Evolutionary conservation across 2,797 vertebrate species (phyloP).

Genomic region (Pseudochirops cupreus): DNA sequence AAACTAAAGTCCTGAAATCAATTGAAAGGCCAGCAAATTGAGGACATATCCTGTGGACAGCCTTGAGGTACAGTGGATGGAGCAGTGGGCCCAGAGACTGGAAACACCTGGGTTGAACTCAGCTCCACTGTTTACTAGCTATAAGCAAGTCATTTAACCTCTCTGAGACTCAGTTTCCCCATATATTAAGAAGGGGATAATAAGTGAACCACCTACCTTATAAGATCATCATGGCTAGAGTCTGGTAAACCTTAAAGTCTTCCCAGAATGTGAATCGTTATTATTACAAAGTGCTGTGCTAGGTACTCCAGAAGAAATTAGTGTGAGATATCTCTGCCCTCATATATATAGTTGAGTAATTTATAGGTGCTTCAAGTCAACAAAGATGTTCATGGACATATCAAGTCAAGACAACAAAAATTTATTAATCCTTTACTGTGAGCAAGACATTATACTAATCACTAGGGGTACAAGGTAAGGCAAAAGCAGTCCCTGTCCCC

Average conservation of each 20-base stretch:
- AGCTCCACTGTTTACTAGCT: background rate
- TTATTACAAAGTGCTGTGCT: background rate
- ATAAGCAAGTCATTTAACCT: background rate
- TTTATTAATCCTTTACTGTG: background rate
- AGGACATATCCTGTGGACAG: background rate
- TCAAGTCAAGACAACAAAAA: background rate
- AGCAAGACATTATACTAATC: background rate
- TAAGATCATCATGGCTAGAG: background rate
- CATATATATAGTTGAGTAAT: background rate
- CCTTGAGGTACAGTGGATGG: background rate
- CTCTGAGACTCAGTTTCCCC: background rate
- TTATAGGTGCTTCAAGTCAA: background rate
- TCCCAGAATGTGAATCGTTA: background rate
- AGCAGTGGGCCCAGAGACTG: background rate
- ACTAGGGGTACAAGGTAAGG: background rate
- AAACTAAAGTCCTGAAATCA: slow-evolving; percentile 6
- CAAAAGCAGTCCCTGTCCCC: background rate
- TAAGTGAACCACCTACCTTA: background rate
- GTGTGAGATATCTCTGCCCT: background rate
- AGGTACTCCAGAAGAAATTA: background rate
- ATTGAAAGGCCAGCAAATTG: background rate
- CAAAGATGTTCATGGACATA: background rate
- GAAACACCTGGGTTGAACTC: background rate
- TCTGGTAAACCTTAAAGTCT: background rate
- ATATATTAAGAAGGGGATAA: background rate